phyloP scores from a whole-genome alignment of 2,113 vertebrate genomes.

The Chaenocephalus aceratus region DNA sequence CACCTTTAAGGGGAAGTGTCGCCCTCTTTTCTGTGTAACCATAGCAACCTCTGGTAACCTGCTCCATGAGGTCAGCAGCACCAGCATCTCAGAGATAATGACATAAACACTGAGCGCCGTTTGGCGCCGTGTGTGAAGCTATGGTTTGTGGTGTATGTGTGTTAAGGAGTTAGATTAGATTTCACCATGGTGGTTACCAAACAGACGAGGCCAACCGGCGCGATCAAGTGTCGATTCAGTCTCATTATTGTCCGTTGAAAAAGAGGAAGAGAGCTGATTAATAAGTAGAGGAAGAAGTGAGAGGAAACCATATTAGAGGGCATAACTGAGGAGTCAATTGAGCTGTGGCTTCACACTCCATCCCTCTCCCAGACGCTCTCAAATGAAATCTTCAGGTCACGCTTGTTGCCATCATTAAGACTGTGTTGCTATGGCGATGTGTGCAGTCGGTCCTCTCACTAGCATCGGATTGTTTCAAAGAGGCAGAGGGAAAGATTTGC shows the following conservation, averaged over 20 bases:
- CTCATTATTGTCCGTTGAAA: slow-evolving; percentile 61
- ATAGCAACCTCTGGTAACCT: slow-evolving; percentile 47
- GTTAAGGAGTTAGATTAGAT: slow-evolving; percentile 49
- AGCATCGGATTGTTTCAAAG: slow-evolving; percentile 69
- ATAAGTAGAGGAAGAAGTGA: slow-evolving; percentile 59
- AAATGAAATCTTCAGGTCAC: slow-evolving; percentile 76
- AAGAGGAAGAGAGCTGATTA: slow-evolving; percentile 61
- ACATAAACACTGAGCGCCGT: slow-evolving; percentile 22
- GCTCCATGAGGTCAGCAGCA: slow-evolving; percentile 30
- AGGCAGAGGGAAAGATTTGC: slow-evolving; percentile 52
- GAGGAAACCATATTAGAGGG: slow-evolving; percentile 75
- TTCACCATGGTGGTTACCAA: slow-evolving; percentile 38
- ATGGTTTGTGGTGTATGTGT: neutral
- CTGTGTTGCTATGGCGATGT: slow-evolving; percentile 77
- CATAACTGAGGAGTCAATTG: slow-evolving; percentile 77
- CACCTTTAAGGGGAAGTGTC: slow-evolving; percentile 10
- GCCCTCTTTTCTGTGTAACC: slow-evolving; percentile 35
- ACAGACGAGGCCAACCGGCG: slow-evolving; percentile 58
- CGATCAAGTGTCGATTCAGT: slow-evolving; percentile 69
- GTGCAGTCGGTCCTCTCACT: slow-evolving; percentile 64
- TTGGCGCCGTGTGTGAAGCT: neutral
- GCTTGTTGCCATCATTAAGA: slow-evolving; percentile 81
- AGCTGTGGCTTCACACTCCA: slow-evolving; percentile 74
- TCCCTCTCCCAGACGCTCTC: slow-evolving; percentile 69
- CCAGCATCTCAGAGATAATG: slow-evolving; percentile 24